Evolutionary conservation across 1,140 invertebrate genomes (phyloP).

Genomic region (Anastrepha obliqua): DNA sequence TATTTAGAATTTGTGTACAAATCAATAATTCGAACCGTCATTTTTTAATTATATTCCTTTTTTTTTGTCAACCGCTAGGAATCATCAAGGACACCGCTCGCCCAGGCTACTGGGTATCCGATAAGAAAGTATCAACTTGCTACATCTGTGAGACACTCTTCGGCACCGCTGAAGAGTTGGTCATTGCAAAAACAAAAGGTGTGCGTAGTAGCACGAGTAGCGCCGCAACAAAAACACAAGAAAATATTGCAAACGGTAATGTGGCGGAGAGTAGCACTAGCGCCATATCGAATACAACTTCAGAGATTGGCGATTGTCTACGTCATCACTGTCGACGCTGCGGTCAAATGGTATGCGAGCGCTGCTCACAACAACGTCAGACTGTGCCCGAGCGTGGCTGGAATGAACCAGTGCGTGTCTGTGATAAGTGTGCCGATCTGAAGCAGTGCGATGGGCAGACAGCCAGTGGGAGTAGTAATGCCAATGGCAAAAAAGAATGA

Average conservation of each 20-base stretch:
- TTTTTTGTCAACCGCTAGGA: conserved; percentile 74
- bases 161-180: conserved; percentile 75
- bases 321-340: conserved; percentile 88
- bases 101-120: conserved; percentile 88
- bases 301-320: conserved; percentile 62
- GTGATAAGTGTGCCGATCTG: conserved; percentile 75
- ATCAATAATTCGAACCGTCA: not conserved
- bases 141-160: conserved; percentile 80
- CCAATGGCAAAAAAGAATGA: not conserved
- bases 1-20: not conserved
- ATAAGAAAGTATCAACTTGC: conserved; percentile 82
- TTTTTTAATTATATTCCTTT: not conserved
- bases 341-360: conserved; percentile 82
- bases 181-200: conserved; percentile 54
- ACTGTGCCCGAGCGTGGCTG: conserved; percentile 82
- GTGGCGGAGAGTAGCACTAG: not conserved
- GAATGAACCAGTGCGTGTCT: conserved; percentile 82
- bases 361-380: conserved; percentile 79
- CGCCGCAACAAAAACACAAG: not conserved
- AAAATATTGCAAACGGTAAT: conserved; percentile 46
- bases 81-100: conserved; percentile 87
- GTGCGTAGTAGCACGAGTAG: not conserved
- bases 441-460: conserved; percentile 13
- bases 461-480: not conserved
- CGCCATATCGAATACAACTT: conserved; percentile 20